Evolutionary conservation across 2,113 vertebrate genomes (phyloP), one percentile per base, ranked within the genome.

Genomic region (Proterorhinus semilunaris): DNA sequence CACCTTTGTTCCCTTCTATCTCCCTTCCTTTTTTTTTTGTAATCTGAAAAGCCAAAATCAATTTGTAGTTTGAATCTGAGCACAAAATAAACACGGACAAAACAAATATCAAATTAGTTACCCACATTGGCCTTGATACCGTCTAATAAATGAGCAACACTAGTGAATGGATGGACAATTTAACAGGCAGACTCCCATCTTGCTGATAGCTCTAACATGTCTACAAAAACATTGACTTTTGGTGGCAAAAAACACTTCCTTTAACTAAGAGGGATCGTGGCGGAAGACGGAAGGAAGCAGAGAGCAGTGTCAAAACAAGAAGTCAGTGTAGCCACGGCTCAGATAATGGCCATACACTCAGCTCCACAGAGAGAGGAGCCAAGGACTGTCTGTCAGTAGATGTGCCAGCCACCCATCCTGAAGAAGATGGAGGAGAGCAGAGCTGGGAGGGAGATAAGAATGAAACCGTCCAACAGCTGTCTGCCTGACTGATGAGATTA

Each of bases 341-440:
- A 72, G 77, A 75, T 79, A 72, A 80, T 65, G 78, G 46, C 65
- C 75, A 50, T 43, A 43, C 49, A 63, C 68, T 71, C 53, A 8
- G 61, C 68, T 66, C 77, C 76, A 53, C 21, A 71, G 80, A 69
- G 76, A 64, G 69, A 27, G 69, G 77, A 84, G 83, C 81, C 84
- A 84, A 78, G 83, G 88, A 80, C 82, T 83, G 54, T 54, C 80
- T 89, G 88, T 90, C 87, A 90, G 69, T 17, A 55, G 58, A 79
- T 43, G 68, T 86, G 90, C 90, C 90, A 89, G 82, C 82, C 85
- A 74, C 76, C 82, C 69, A 82, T 80, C 66, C 81, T 90, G 89
- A 92, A 78, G 87, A 92, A 91, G 91, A 93, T 90, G 83, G 90
- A 92, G 82, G 81, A 87, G 76, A 71, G 69, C 68, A 71, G 81